Base-by-base conservation (phyloP, 1,140 invertebrate genomes). In the Pogonus chalceus region DNA sequence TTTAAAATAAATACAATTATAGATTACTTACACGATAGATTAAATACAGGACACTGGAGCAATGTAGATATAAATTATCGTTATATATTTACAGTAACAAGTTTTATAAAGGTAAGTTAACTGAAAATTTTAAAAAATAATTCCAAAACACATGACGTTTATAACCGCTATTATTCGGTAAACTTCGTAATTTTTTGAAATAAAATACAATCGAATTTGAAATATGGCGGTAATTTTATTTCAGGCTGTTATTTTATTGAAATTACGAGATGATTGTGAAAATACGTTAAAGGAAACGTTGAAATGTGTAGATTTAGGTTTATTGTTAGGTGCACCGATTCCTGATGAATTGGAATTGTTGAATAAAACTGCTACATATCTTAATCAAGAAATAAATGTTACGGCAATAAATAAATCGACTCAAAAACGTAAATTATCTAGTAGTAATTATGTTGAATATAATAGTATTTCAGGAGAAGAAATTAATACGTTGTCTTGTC, bases 251-350 rank as follows among this genome's bases (percentile, higher is more conserved):
- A 55, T 65, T 54, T 20, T 60, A 14, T 55, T 65, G 22, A 54
- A 59, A 56, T 35, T n/a, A 46, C 26, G 50, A 7, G 23, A 58
- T 7, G 54, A 48, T 51, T 20, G 55, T 24, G 22, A 56, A 31
- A 58, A 63, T 51, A 51, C 56, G 46, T 62, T 77, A 10, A 65
- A 74, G 60, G 68, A 80, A 59, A 76, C 80, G 31, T 77, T 89
- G 49, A 75, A 82, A 68, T 79, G 81, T 53, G 79, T 88, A 67
- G 91, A 95, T 71, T 81, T 84, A 74, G 90, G 88, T 2, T 73
- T 93, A 55, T 66, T 94, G 18, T 82, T 93, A 74, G 90, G 89
- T 10, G 82, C 82, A 43, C 85, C 87, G 9, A 59, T 83, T 56
- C 64, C 70, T 49, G 62, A 63, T 49, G 68, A 73, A 60, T 62